Evolutionary conservation across 2,113 vertebrate genomes (phyloP), one percentile per base, ranked within the genome.

Genomic region (Microcebus griseorufus): DNA sequence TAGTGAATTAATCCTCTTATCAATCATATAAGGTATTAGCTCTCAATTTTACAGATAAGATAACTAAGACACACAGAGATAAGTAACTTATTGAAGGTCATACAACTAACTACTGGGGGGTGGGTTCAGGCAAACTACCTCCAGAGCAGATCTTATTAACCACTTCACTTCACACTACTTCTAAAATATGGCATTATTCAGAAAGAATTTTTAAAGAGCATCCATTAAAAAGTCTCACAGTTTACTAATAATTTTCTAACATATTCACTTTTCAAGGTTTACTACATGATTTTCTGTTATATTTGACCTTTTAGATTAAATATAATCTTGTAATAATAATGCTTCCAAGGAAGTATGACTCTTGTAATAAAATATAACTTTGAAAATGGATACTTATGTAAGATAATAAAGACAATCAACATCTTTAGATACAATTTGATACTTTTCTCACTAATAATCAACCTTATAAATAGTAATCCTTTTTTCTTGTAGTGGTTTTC

Each of bases 1-100:
- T 88, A 95, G 25, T 78, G 55, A 90, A 42, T 76, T 81, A 88
- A 88, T 80, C 45, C 29, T 90, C 55, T 45, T 16, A 80, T 81
- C 58, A 85, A 10, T 82, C 39, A 75, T 27, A 45, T n/a, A 84
- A 69, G 8, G 48, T 34, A 85, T 60, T 85, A 76, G 55, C 69
- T 95, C 55, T 13, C n/a, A 75, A 83, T 82, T 75, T 92, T 81
- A 90, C 51, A 97, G 92, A 75, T 78, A 80, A 73, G 86, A 62
- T 76, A 92, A 79, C 29, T 62, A 76, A 88, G 8, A 53, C 13
- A 27, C 34, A 69, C 53, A 95, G 34, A 82, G 45, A 73, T 55
- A 78, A 70, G 39, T 27, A n/a, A 69, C 20, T 89, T 88, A 60
- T 69, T 79, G n/a, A 94, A 93, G 53, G n/a, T 88, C 70, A 79